These are phyloP conservation scores for Bombylius major DNA, from an alignment of 2,888 invertebrate genomes.

Conservation along the genomic window DNA sequence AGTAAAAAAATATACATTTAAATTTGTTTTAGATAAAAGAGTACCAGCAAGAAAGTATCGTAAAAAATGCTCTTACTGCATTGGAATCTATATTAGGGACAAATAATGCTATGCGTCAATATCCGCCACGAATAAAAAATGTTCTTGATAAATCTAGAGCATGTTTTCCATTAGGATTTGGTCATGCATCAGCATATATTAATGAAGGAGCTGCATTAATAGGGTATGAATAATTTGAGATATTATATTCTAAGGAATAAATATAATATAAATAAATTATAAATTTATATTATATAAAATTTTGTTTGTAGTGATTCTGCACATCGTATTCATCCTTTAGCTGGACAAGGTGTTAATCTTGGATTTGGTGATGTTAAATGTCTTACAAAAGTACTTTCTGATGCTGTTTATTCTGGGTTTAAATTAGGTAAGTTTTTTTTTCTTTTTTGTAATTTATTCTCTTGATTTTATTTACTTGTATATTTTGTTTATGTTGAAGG, in stretches of 20 bases:
- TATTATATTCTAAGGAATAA: neutral
- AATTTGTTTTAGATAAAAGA: slow-evolving; percentile 21
- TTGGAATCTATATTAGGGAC: slow-evolving; percentile 37
- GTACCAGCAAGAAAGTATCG: slow-evolving; percentile 27
- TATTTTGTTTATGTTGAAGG: neutral
- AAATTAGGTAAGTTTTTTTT: slow-evolving; percentile 45
- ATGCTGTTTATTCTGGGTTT: slow-evolving; percentile 59
- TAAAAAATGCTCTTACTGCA: slow-evolving; percentile 37
- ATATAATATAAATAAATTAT: too few species aligned
- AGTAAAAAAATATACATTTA: too few species aligned
- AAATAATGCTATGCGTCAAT: slow-evolving; percentile 30
- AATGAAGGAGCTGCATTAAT: slow-evolving; percentile 69
- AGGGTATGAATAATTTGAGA: slow-evolving; percentile 47
- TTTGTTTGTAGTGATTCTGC: slow-evolving; percentile 58
- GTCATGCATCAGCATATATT: slow-evolving; percentile 78
- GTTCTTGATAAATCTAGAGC: slow-evolving; percentile 46
- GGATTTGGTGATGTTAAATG: slow-evolving; percentile 86
- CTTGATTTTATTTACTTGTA: too few species aligned
- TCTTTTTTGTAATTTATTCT: neutral
- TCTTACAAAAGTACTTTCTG: slow-evolving; percentile 56
- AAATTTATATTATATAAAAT: too few species aligned
- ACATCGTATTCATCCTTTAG: slow-evolving; percentile 87
- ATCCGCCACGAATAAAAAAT: slow-evolving; percentile 28
- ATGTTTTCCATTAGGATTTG: slow-evolving; percentile 83
- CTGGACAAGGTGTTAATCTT: slow-evolving; percentile 95